A percentile compares a stretch with the other conserved stretches of the same genome.
These are phyloP conservation scores for Himalopsyche japonica DNA, from an alignment of 2,888 invertebrate species.

Conservation along the genomic window DNA sequence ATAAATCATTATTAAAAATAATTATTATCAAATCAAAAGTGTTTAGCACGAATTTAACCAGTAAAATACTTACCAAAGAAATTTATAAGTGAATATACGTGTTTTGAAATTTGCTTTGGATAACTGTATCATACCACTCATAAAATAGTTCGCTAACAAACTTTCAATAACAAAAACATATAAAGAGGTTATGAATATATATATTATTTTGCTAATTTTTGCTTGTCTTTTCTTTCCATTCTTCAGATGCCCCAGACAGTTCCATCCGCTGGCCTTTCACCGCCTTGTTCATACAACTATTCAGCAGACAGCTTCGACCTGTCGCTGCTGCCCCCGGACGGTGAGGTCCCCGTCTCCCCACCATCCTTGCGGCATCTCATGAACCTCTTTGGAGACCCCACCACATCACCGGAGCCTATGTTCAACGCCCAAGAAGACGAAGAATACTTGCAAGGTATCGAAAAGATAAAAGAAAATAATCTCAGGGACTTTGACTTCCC, in stretches of 20 bases:
- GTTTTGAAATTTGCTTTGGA: too few species aligned
- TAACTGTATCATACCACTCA: too few species aligned
- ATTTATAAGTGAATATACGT: too few species aligned
- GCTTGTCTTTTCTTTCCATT: constrained; percentile 34
- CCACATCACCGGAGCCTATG: constrained; percentile 54
- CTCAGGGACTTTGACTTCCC: constrained; percentile 54
- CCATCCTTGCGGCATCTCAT: constrained; percentile 57
- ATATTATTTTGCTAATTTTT: neutral
- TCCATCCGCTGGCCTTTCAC: constrained; percentile 75
- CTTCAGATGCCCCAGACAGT: constrained; percentile 82
- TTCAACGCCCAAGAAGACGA: constrained; percentile 31
- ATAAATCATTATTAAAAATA: too few species aligned
- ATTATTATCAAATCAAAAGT: too few species aligned
- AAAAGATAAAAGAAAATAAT: constrained; percentile 43
- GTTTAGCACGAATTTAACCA: too few species aligned
- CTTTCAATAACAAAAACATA: too few species aligned
- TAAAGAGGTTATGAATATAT: too few species aligned
- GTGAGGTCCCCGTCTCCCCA: constrained; percentile 62
- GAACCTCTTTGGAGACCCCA: constrained; percentile 54
- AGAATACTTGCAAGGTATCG: constrained; percentile 40
- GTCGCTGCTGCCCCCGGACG: constrained; percentile 71
- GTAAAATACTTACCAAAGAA: too few species aligned
- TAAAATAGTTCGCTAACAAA: too few species aligned
- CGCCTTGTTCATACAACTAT: constrained; percentile 66
- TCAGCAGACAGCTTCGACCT: constrained; percentile 70